Conservation (phyloP, 2,888 invertebrate genomes). For the Sarcophaga rosellei region DNA sequence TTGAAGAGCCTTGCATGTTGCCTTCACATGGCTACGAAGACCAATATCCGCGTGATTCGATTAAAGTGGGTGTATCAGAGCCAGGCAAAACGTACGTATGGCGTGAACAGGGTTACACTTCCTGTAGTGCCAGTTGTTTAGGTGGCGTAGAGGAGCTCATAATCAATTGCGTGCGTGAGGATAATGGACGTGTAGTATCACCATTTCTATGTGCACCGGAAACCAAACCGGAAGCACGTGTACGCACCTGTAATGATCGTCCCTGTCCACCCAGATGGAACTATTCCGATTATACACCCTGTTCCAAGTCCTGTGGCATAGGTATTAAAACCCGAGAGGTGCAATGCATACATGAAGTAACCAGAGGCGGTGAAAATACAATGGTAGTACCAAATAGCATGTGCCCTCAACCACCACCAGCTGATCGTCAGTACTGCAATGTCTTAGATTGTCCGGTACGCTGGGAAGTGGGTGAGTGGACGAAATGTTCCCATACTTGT, state of each 20-base stretch:
- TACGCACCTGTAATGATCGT: conserved; percentile 95
- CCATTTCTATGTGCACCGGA: conserved; percentile 93
- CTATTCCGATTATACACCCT: conserved; percentile 93
- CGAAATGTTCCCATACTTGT: conserved; percentile 95
- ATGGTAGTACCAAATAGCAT: conserved; percentile 96
- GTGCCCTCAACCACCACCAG: conserved; percentile 94
- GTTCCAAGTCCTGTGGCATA: conserved; percentile 96
- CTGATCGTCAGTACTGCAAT: conserved; percentile 95
- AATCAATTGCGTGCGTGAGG: conserved; percentile 93
- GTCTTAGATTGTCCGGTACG: conserved; percentile 95
- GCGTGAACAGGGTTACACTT: conserved; percentile 94
- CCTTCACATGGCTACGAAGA: conserved; percentile 83
- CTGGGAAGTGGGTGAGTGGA: conserved; percentile 95
- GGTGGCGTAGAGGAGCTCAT: conserved; percentile 94
- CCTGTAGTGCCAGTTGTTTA: conserved; percentile 96
- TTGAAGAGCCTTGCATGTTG: conserved; percentile 88
- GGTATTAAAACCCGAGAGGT: conserved; percentile 95
- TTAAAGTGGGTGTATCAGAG: conserved; percentile 87
- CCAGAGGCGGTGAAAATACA: conserved; percentile 92
- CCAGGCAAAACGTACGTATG: conserved; percentile 93
- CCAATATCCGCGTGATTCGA: conserved; percentile 80
- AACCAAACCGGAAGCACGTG: conserved; percentile 93
- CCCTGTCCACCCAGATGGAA: conserved; percentile 98
- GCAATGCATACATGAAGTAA: conserved; percentile 85
- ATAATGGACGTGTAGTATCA: conserved; percentile 92